Evolutionary conservation across 2,888 invertebrate species (phyloP).

Genomic region (Apodemia hepburni): DNA sequence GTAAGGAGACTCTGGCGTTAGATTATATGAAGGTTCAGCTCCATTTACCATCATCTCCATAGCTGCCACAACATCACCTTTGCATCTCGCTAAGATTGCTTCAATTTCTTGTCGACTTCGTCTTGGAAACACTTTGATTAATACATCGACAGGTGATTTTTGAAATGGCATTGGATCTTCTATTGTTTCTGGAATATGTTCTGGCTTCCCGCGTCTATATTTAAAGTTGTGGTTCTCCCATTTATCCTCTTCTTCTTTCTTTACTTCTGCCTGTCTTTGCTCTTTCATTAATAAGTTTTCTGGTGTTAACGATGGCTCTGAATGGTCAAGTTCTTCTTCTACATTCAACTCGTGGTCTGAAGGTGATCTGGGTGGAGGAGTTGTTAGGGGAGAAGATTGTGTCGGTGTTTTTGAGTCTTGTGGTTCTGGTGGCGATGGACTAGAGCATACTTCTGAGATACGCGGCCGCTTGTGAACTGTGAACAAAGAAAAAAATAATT

Average conservation of each 20-base stretch:
- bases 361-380: slow-evolving; percentile 67
- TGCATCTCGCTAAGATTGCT: slow-evolving; percentile 88
- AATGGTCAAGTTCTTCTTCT: slow-evolving; percentile 76
- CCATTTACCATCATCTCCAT: slow-evolving; percentile 94
- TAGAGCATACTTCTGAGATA: slow-evolving; percentile 68
- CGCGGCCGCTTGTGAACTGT: slow-evolving; percentile 75
- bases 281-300: slow-evolving; percentile 92
- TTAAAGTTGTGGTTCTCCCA: slow-evolving; percentile 66
- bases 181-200: slow-evolving; percentile 39
- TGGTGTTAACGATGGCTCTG: slow-evolving; percentile 82
- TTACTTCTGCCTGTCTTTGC: slow-evolving; percentile 70
- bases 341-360: slow-evolving; percentile 77
- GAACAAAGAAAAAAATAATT: slow-evolving; percentile 39
- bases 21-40: slow-evolving; percentile 56
- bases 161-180: slow-evolving; percentile 54
- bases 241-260: slow-evolving; percentile 72
- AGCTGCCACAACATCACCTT: slow-evolving; percentile 94
- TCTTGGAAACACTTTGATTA: slow-evolving; percentile 94
- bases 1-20: slow-evolving; percentile 68
- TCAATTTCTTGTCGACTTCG: slow-evolving; percentile 93
- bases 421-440: slow-evolving; percentile 61
- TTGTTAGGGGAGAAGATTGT: slow-evolving; percentile 52
- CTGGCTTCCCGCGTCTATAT: slow-evolving; percentile 59
- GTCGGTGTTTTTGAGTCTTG: slow-evolving; percentile 56
- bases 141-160: slow-evolving; percentile 92